Conservation (phyloP, 2,888 invertebrate genomes). For the Stenichneumon culpator region DNA sequence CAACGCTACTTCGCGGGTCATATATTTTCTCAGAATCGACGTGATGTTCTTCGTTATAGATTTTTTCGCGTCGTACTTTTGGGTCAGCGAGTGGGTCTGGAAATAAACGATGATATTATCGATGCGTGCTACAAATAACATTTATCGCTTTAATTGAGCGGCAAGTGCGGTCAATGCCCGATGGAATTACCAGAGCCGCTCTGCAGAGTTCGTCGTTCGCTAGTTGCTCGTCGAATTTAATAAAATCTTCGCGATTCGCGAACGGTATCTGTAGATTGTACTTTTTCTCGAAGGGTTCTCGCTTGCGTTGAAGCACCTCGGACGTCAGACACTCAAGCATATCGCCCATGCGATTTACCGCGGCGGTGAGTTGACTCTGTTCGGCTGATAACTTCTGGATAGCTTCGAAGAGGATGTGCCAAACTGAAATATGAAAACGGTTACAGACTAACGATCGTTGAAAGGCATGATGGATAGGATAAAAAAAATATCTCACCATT, state of each 20-base stretch:
- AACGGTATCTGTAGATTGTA: conserved; percentile 47
- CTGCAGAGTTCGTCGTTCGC: conserved; percentile 19
- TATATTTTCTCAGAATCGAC: conserved; percentile 40
- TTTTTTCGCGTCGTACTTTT: conserved; percentile 49
- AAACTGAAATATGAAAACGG: conserved; percentile 3
- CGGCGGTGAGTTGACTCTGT: conserved; percentile 23
- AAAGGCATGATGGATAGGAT: background rate
- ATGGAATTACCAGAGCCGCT: conserved; percentile 23
- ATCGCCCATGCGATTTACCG: conserved; percentile 35
- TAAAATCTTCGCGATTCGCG: conserved; percentile 30
- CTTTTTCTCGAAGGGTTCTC: conserved; percentile 41
- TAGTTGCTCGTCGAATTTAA: conserved; percentile 31
- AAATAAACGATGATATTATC: background rate
- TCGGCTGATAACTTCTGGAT: conserved; percentile 42
- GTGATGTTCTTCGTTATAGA: conserved; percentile 47
- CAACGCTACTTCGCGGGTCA: conserved; percentile 45
- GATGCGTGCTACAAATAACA: background rate
- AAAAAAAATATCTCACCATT: background rate
- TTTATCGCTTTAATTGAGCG: background rate
- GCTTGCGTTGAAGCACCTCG: conserved; percentile 9
- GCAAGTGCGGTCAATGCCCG: background rate
- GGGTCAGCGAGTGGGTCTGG: conserved; percentile 21
- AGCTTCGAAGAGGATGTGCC: conserved; percentile 28
- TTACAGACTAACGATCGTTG: background rate
- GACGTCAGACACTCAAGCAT: conserved; percentile 21